These are phyloP conservation scores for Numenius phaeopus DNA, from an alignment of 2,797 vertebrate species.

Conservation along the genomic window DNA sequence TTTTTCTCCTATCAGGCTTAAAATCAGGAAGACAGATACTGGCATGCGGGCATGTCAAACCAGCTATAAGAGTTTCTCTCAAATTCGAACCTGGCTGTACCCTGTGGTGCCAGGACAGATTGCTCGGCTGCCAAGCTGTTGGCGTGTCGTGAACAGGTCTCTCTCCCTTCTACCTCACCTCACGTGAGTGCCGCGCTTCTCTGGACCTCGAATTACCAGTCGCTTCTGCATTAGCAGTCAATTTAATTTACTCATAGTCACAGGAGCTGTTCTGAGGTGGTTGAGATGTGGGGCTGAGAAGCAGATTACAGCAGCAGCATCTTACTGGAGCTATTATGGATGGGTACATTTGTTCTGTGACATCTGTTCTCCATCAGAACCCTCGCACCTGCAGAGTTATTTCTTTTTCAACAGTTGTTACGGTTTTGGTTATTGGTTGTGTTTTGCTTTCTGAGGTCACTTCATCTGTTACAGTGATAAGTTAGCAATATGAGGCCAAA, in stretches of 20 bases:
- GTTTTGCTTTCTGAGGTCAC: not conserved
- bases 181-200: accelerated
- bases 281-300: not conserved
- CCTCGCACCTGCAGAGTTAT: not conserved
- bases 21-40: not conserved
- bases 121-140: not conserved
- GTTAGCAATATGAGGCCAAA: not conserved
- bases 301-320: not conserved
- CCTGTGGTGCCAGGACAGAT: not conserved
- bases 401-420: not conserved
- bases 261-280: not conserved
- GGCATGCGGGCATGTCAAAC: not conserved
- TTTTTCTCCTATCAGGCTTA: accelerated
- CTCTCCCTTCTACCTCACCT: not conserved
- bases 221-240: not conserved
- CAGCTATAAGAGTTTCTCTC: not conserved
- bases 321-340: not conserved
- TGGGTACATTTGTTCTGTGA: not conserved
- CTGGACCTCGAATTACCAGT: accelerated
- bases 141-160: accelerated
- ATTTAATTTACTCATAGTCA: not conserved
- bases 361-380: not conserved
- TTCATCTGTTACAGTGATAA: not conserved
- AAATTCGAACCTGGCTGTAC: not conserved
- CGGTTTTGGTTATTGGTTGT: not conserved